A percentile compares a stretch with the other conserved stretches of the same genome.
These are phyloP conservation scores for Lagria hirta DNA, from an alignment of 2,888 invertebrate genomes.

Conservation along the genomic window DNA sequence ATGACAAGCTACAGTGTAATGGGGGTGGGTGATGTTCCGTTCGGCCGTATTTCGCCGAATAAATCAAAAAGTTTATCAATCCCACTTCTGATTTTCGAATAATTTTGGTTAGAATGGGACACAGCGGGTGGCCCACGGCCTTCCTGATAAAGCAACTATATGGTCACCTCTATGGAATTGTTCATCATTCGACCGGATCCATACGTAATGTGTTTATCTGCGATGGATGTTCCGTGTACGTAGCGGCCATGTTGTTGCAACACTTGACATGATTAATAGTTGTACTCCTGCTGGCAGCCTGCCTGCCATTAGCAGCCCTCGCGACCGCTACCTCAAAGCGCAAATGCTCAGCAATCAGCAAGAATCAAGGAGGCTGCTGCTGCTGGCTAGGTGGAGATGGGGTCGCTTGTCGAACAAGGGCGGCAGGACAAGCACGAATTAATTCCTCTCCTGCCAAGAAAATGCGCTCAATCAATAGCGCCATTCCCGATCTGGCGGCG, in stretches of 20 bases:
- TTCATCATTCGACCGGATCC: constrained; percentile 53
- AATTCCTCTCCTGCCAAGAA: no score
- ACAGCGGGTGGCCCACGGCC: constrained; percentile 35
- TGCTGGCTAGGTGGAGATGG: no score
- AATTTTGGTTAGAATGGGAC: constrained; percentile 11
- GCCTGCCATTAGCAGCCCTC: constrained; percentile 54
- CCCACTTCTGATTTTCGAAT: neutral
- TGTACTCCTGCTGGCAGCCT: constrained; percentile 52
- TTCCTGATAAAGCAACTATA: no score
- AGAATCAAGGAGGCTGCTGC: no score
- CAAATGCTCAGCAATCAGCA: no score
- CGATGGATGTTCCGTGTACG: constrained; percentile 55
- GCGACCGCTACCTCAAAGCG: constrained; percentile 36
- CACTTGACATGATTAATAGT: constrained; percentile 56
- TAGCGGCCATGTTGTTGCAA: constrained; percentile 54
- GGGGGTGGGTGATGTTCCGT: no score
- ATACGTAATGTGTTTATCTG: constrained; percentile 56
- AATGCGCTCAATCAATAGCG: no score
- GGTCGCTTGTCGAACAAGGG: no score
- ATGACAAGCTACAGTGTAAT: no score
- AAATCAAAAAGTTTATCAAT: neutral
- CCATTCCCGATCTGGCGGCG: no score
- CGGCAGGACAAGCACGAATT: no score
- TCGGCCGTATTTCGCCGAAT: no score
- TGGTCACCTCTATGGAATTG: constrained; percentile 52